These are phyloP conservation scores for Amphipoea lucens DNA, from an alignment of 2,888 invertebrate genomes.

Conservation along the genomic window DNA sequence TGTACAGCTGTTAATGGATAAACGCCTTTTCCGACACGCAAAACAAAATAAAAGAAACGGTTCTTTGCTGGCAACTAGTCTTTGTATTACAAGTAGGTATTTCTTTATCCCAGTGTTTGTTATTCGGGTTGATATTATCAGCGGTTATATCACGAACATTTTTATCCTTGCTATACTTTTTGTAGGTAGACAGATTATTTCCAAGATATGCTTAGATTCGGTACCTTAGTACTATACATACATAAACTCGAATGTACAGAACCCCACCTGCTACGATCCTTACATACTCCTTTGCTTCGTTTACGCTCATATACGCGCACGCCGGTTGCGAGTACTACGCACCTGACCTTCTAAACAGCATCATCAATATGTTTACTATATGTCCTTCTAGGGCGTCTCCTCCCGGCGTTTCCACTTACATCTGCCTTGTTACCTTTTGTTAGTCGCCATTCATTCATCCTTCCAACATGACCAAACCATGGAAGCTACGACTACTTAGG, in stretches of 20 bases:
- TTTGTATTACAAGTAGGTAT: background rate
- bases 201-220: background rate
- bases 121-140: background rate
- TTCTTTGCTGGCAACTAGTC: background rate
- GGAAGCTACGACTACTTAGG: no score
- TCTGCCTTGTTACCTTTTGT: background rate
- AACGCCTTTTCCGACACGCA: background rate
- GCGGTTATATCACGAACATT: background rate
- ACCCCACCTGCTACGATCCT: background rate
- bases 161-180: background rate
- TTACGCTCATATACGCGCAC: background rate
- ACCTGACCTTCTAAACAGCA: background rate
- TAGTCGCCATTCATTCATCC: background rate
- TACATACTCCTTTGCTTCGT: background rate
- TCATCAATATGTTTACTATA: background rate
- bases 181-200: background rate
- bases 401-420: background rate
- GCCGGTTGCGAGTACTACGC: no score
- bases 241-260: background rate
- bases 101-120: background rate
- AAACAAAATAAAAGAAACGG: conserved; percentile 1
- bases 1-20: background rate
- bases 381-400: no score
- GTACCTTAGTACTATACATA: background rate
- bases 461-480: background rate